Evolutionary conservation across 2,113 vertebrate species (phyloP), one percentile per base, ranked within the genome.

Genomic region (Leiothrix lutea): DNA sequence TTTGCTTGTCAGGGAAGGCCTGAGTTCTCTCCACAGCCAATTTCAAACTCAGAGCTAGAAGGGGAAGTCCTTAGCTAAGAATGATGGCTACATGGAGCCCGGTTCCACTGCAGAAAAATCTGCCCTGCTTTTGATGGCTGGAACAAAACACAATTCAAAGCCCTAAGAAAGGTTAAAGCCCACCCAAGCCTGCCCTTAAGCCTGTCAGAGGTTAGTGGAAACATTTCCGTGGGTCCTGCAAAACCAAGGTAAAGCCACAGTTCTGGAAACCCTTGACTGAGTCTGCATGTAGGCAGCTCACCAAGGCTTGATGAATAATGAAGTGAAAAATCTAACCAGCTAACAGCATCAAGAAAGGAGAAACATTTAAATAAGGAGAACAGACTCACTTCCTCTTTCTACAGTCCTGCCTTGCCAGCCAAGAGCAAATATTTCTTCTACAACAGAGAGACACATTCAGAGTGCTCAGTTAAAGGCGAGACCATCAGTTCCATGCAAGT

Each of bases 311-410:
- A 31, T 57, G 70, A 77, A 82, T 77, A 86, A 91, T 21, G 14
- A 79, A 95, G 66, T 72, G 65, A 81, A 94, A 95, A 95, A 91
- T 72, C 62, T 72, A 87, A 81, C 29, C 58, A 69, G 45, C 45
- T 85, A 77, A 72, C 21, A 6, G 62, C 90, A 92, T 88, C 6
- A 48, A 79, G 69, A 86, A 84, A 87, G 50, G 24, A 89, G 65
- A 92, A 94, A 87, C 45, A 75, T 85, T 92, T 75, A 69, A 92
- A 80, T 53, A 84, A 78, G 51, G 31, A 80, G 72, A 88, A 77
- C 38, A 88, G 56, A 47, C 47, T 78, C 47, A n/a, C 31, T 88
- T 90, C 82, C 86, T 93, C 47, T 90, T 82, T 78, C 75, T 44
- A 7, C 69, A 67, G 21, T 57, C 72, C 64, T 60, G 36, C 25